phyloP scores from a whole-genome alignment of 1,140 invertebrate species.

The Heliconius hewitsoni region DNA sequence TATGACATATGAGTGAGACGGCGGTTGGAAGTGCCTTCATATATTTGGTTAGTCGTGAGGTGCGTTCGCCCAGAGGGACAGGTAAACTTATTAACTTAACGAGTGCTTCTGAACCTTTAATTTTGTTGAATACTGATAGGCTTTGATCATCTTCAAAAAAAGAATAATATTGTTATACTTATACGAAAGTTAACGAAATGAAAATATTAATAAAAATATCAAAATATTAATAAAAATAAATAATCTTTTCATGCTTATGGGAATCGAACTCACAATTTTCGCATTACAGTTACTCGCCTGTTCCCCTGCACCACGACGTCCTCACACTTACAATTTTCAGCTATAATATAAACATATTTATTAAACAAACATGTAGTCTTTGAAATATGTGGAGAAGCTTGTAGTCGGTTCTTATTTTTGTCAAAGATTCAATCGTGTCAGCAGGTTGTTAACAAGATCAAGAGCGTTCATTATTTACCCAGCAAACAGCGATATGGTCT shows the following conservation, averaged over 20 bases:
- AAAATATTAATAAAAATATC: too few relatives aligned
- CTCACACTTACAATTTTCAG: too few relatives aligned
- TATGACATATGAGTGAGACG: conserved; percentile 26
- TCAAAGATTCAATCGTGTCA: conserved; percentile 34
- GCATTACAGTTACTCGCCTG: too few relatives aligned
- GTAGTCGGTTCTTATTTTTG: conserved; percentile 16
- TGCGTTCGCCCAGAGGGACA: conserved; percentile 36
- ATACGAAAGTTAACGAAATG: too few relatives aligned
- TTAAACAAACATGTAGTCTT: neutral
- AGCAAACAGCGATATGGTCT: conserved; percentile 64
- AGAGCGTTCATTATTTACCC: conserved; percentile 67
- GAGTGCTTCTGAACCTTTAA: conserved; percentile 67
- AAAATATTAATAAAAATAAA: too few relatives aligned
- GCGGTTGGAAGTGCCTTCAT: conserved; percentile 9
- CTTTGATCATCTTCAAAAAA: conserved; percentile 28
- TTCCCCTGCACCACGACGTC: too few relatives aligned
- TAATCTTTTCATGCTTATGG: too few relatives aligned
- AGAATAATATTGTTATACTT: neutral
- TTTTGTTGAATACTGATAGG: conserved; percentile 52
- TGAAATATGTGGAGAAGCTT: neutral
- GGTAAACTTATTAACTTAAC: conserved; percentile 55
- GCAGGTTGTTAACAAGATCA: conserved; percentile 64
- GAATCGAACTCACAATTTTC: too few relatives aligned
- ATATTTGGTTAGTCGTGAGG: conserved; percentile 27
- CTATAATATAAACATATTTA: neutral